These are phyloP conservation scores for Diorhabda carinulata DNA, from an alignment of 1,140 invertebrate genomes.

Conservation along the genomic window DNA sequence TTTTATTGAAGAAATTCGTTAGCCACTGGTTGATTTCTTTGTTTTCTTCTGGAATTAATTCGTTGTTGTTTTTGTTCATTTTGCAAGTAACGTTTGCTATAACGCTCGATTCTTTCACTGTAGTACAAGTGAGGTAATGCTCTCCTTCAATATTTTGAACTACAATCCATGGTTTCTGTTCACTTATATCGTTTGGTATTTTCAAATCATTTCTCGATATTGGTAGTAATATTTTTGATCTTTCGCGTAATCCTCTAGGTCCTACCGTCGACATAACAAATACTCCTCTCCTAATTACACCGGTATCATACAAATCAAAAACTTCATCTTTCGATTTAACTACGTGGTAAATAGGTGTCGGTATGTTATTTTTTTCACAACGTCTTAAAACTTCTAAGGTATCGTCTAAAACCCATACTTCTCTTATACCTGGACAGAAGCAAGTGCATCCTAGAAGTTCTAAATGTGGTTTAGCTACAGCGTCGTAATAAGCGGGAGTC, in stretches of 20 bases:
- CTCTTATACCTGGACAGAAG: constrained; percentile 67
- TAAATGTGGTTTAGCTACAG: constrained; percentile 71
- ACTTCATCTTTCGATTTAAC: constrained; percentile 65
- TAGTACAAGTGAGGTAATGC: constrained; percentile 74
- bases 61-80: constrained; percentile 61
- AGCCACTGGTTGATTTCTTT: constrained; percentile 68
- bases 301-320: constrained; percentile 63
- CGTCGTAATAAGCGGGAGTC: constrained; percentile 72
- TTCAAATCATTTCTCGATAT: constrained; percentile 58
- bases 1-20: constrained; percentile 62
- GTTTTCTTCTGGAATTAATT: constrained; percentile 64
- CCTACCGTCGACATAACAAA: constrained; percentile 70
- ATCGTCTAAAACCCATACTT: constrained; percentile 69
- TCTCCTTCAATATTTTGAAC: constrained; percentile 68
- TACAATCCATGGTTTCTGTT: constrained; percentile 71
- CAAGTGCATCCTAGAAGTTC: constrained; percentile 72
- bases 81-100: constrained; percentile 75
- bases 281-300: constrained; percentile 57
- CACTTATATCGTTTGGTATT: constrained; percentile 64
- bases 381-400: constrained; percentile 64
- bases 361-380: constrained; percentile 59
- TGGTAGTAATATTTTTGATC: constrained; percentile 64
- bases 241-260: constrained; percentile 63
- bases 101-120: constrained; percentile 67
- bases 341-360: constrained; percentile 61